Evolutionary conservation across 1,140 invertebrate genomes (phyloP).

Genomic region (Triops cancriformis): DNA sequence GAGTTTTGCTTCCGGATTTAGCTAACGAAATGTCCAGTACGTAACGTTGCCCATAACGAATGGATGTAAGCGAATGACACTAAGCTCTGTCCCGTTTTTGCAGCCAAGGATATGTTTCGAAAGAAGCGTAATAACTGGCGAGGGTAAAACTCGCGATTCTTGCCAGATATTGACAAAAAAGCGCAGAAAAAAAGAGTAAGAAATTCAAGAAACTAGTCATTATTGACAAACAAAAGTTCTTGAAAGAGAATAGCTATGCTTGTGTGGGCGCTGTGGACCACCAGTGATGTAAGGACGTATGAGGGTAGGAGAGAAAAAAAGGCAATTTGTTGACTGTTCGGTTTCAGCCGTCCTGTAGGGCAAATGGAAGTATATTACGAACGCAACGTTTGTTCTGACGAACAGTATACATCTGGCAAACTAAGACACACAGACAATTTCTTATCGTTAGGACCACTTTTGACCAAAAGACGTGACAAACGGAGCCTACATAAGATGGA

Average conservation of each 20-base stretch:
- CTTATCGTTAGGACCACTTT: conserved; percentile 1
- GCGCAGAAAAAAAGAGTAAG: neutral
- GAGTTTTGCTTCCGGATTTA: neutral
- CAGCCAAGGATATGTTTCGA: neutral
- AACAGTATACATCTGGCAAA: neutral
- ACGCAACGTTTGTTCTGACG: neutral
- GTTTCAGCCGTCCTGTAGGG: neutral
- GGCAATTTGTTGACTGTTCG: neutral
- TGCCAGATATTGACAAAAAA: neutral
- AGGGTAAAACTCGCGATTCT: neutral
- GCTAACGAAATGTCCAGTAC: neutral
- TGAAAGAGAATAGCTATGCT: neutral
- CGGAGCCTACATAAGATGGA: neutral
- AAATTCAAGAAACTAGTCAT: neutral
- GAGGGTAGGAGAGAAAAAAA: neutral
- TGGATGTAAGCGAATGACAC: neutral
- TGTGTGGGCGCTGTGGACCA: neutral
- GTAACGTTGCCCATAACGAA: too few relatives aligned
- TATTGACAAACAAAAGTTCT: neutral
- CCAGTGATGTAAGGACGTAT: neutral
- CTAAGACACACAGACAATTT: neutral
- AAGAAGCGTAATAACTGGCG: neutral
- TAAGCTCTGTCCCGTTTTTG: neutral
- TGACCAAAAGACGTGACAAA: neutral
- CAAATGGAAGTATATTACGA: neutral